Conservation (phyloP, 2,888 invertebrate species). For the Sesamia inferens region DNA sequence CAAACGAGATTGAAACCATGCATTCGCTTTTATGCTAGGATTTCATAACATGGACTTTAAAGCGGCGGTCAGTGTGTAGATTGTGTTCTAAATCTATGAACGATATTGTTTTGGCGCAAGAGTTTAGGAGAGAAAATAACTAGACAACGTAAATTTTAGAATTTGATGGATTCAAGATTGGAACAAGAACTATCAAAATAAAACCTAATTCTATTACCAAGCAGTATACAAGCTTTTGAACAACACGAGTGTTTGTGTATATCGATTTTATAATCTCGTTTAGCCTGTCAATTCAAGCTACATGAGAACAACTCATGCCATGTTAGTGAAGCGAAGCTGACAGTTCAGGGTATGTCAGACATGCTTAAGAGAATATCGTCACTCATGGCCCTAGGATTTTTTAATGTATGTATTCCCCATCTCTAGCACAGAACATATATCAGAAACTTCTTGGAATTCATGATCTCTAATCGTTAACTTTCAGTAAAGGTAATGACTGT, state of each 20-base stretch:
- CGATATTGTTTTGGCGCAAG: neutral
- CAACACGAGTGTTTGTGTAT: neutral
- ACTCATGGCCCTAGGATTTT: neutral
- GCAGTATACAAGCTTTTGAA: neutral
- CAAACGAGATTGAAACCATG: conserved; percentile 41
- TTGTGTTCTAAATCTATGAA: conserved; percentile 9
- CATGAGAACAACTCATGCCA: neutral
- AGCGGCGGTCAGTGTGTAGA: neutral
- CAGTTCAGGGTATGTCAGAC: neutral
- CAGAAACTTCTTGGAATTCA: no score
- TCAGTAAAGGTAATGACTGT: neutral
- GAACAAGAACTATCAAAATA: neutral
- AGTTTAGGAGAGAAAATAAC: neutral
- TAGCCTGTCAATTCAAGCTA: neutral
- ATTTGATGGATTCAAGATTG: neutral
- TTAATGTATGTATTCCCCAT: no score
- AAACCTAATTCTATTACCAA: neutral
- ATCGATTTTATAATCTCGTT: neutral
- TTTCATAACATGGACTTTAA: conserved; percentile 28
- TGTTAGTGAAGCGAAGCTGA: neutral
- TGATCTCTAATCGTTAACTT: neutral
- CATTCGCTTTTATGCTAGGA: conserved; percentile 12
- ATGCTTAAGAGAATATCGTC: neutral
- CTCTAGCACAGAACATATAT: neutral
- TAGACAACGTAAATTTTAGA: neutral